Conservation (phyloP, 2,888 invertebrate species). For the Brenthis ino region DNA sequence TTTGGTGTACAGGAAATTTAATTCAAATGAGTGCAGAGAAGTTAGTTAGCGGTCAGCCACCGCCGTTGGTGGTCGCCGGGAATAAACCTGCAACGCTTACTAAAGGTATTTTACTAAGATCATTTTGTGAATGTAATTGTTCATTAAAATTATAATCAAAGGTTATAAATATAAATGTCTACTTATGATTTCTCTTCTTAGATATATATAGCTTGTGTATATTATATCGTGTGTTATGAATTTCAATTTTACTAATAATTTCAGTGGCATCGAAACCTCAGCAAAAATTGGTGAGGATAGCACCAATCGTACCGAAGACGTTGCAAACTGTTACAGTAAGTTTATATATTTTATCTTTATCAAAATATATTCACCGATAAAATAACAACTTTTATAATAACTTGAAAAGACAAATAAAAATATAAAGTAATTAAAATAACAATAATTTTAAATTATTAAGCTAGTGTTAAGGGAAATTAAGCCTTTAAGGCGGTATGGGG, state of each 20-base stretch:
- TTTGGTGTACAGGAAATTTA: constrained; percentile 55
- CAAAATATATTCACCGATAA: background rate
- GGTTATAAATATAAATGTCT: no score
- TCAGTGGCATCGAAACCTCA: constrained; percentile 54
- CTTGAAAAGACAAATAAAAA: no score
- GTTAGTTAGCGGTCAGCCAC: constrained; percentile 49
- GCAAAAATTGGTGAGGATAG: constrained; percentile 69
- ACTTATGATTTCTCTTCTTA: no score
- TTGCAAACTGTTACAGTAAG: constrained; percentile 53
- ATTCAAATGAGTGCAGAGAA: constrained; percentile 65
- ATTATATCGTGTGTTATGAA: no score
- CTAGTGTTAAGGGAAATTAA: no score
- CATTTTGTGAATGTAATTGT: constrained; percentile 47
- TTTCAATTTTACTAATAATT: no score
- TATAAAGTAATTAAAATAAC: no score
- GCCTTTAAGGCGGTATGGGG: no score
- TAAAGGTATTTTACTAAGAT: constrained; percentile 47
- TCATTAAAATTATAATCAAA: constrained; percentile 16
- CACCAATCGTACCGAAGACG: constrained; percentile 49
- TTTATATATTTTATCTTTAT: constrained; percentile 13
- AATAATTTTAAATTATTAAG: no score
- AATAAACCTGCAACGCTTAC: constrained; percentile 36
- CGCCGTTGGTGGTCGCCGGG: constrained; percentile 52
- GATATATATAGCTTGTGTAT: no score
- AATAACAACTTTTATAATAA: no score